These are phyloP conservation scores for Odontophorus gujanensis DNA, from an alignment of 2,113 vertebrate genomes.

Conservation along the genomic window DNA sequence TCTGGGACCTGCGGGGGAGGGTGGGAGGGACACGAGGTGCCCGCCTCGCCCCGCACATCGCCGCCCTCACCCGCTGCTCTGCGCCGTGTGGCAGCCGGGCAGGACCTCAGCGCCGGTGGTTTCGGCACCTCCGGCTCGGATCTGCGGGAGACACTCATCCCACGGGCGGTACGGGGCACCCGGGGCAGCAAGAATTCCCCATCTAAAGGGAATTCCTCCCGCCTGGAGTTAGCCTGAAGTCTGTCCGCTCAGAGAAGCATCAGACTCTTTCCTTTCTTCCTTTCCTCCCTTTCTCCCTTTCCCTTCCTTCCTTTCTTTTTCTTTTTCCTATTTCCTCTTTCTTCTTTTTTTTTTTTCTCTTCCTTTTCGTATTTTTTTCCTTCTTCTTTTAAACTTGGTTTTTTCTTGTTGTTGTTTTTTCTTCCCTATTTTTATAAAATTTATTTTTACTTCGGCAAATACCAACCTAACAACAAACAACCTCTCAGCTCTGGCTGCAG, in stretches of 20 bases:
- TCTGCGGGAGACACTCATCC: neutral
- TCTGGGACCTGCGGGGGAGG: neutral
- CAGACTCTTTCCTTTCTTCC: neutral
- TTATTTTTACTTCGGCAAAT: too few species aligned
- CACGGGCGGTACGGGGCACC: neutral
- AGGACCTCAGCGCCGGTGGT: neutral
- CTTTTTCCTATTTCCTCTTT: accelerated
- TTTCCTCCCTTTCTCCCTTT: neutral
- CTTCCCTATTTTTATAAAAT: neutral
- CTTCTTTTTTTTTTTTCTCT: neutral
- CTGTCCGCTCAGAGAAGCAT: neutral
- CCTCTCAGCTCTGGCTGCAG: neutral
- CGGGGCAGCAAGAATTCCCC: neutral
- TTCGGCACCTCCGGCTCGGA: accelerated
- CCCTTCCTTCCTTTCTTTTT: too few species aligned
- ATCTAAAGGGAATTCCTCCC: neutral
- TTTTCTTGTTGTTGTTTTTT: too few species aligned
- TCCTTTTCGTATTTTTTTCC: neutral
- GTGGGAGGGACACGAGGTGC: neutral
- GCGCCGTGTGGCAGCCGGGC: neutral
- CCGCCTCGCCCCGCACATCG: neutral
- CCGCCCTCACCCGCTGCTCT: accelerated
- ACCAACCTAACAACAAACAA: neutral
- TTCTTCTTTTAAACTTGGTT: neutral
- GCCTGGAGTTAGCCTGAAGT: neutral